These are phyloP conservation scores for Papilio elwesi DNA, from an alignment of 2,888 invertebrate species.

Conservation along the genomic window DNA sequence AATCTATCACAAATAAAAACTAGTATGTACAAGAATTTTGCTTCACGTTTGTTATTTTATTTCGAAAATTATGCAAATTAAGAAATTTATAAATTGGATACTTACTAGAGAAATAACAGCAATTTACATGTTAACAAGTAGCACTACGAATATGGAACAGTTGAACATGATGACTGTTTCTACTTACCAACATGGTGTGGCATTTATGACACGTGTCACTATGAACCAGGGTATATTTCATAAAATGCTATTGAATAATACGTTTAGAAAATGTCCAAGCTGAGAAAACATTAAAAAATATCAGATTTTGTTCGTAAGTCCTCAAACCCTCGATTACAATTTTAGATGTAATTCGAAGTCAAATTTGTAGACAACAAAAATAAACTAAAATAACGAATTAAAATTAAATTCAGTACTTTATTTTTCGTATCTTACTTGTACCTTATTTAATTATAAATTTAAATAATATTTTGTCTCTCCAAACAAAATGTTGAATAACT, in stretches of 20 bases:
- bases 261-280: background rate
- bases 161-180: background rate
- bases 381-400: no score
- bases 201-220: background rate
- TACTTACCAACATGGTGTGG: background rate
- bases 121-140: constrained; percentile 18
- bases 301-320: constrained; percentile 7
- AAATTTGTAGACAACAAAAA: no score
- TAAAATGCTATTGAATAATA: background rate
- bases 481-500: no score
- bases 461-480: no score
- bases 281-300: background rate
- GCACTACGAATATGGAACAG: background rate
- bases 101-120: constrained; percentile 5
- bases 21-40: constrained; percentile 64
- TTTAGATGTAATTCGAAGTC: no score
- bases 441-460: no score
- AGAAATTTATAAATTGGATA: constrained; percentile 30
- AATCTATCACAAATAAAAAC: constrained; percentile 73
- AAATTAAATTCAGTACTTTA: no score
- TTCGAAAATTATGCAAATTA: constrained; percentile 41
- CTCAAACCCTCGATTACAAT: background rate
- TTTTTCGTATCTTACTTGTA: no score
- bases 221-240: background rate
- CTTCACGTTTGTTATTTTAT: constrained; percentile 33